Base-by-base conservation (phyloP, 2,888 invertebrate species). In the Gymnosoma rotundatum region DNA sequence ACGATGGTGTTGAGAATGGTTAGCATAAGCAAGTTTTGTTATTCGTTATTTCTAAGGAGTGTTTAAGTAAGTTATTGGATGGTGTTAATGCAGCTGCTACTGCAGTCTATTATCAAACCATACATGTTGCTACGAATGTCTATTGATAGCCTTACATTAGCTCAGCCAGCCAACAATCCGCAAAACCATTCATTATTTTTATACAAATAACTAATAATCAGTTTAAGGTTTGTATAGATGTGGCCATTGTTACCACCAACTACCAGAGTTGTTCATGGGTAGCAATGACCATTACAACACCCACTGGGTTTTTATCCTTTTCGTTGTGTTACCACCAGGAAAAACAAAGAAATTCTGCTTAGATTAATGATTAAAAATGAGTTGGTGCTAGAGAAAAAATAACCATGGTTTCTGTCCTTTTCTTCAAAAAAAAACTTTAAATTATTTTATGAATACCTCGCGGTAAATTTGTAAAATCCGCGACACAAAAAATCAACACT, bases 81-180 rank as follows among this genome's bases (percentile, higher is more conserved):
- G 83, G 83, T 83, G 83, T 83, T 83, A 83, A 83, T 83, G 73
- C 83, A 80, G 83, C 83, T 80, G 80, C 83, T 80, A 76, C 80
- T 83, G 83, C 76, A 70, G 20, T 79, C 38, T 42, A 38, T 50
- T 20, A 36, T 12, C 16, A 20, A 52, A 18, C 18, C 50, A 10
- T 52, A 52, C 50, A 52, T 52, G 50, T 52, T 42, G 42, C 10
- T 12, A 42, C 12, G 2, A 42, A 10, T 42, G 42, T 12, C 42
- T 4, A 12, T 42, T 42, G 42, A 42, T 42, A 42, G 12, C 42
- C 7, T 42, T 42, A 42, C 42, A 6, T 50, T 36, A 38, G 69
- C 60, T 60, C 10, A 56, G 52, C 38, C 52, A 63, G 69, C 38
- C 61, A 38, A 52, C 48, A 76, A 48, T 72, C 58, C 50, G 36